phyloP scores from a whole-genome alignment of 2,113 vertebrate species.

The Hemiprocne comata region DNA sequence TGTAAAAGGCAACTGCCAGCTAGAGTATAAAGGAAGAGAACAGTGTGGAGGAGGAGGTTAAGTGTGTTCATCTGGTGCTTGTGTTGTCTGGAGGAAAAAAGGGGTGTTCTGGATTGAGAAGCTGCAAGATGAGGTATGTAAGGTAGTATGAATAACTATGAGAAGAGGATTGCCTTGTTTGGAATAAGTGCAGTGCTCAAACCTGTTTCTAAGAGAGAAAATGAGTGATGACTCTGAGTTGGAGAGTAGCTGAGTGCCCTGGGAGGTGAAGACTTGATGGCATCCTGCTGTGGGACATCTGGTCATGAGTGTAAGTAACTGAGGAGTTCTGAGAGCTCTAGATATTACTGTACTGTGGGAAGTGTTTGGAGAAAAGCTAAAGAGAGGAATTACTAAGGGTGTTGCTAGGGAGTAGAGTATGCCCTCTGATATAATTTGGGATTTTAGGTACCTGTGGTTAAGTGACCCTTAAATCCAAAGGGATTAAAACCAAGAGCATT shows the following conservation, averaged over 20 bases:
- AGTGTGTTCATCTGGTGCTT: neutral
- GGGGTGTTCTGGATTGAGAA: neutral
- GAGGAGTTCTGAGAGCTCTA: neutral
- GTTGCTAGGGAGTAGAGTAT: neutral
- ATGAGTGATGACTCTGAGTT: neutral
- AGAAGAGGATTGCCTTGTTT: neutral
- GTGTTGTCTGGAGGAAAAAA: no score
- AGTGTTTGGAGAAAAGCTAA: neutral
- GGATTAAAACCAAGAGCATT: neutral
- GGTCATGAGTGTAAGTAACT: neutral
- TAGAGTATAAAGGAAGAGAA: fast-evolving
- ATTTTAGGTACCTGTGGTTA: neutral
- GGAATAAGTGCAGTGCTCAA: neutral
- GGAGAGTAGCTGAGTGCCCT: neutral
- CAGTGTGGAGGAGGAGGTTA: neutral
- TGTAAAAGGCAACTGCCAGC: neutral
- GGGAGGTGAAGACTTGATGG: neutral
- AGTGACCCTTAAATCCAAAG: neutral
- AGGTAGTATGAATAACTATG: fast-evolving
- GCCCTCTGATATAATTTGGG: neutral
- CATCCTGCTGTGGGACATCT: neutral
- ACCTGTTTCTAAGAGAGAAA: neutral
- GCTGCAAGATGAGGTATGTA: neutral
- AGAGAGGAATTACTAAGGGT: neutral
- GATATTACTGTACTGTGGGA: neutral